Evolutionary conservation across 2,888 invertebrate genomes (phyloP), one percentile per base, ranked within the genome.

Genomic region (Iphiclides podalirius): DNA sequence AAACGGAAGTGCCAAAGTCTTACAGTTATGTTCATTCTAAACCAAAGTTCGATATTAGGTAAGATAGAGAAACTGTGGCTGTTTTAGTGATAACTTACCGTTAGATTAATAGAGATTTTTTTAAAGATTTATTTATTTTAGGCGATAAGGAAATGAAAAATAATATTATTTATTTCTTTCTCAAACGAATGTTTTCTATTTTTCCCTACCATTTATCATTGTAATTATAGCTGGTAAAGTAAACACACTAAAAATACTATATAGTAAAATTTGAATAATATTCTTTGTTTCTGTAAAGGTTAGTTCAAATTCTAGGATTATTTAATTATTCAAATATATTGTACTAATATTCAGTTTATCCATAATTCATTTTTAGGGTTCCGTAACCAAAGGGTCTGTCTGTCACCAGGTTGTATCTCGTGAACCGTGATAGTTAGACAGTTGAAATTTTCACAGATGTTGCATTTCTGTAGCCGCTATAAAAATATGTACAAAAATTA

Each of bases 61-160:
- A 28, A 36, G 28, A 9, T 44, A 47, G 41, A 39, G 34, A 23
- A 49, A 42, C 17, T 17, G 20, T 50, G 50, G 44, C 50, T 50
- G 50, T 50, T 50, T 28, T 50, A 38, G 42, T 16, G 1, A 35
- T 46, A 47, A 41, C n/a, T 31, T 9, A 26, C 15, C 6, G 12
- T 15, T 36, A 33, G 26, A 14, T 33, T 37, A 4, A 31, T 44
- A 35, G 34, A 23, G n/a, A 23, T 49, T 33, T 43, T 49, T 49
- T 34, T 7, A 23, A 33, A 33, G 36, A 13, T 39, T 33, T 38
- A 48, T 44, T 40, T 39, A 17, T 35, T 39, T 0, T 39, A 50
- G 35, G 12, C 1, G 7, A 26, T 49, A 49, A 34, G 43, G 13
- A 4, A 15, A 31, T 35, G 13, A 37, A 7, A 2, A 23, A 43